Percentiles rank a stretch among this genome's conserved stretches.
Evolutionary conservation across 2,113 vertebrate genomes (phyloP).

Genomic region (Columba livia): DNA sequence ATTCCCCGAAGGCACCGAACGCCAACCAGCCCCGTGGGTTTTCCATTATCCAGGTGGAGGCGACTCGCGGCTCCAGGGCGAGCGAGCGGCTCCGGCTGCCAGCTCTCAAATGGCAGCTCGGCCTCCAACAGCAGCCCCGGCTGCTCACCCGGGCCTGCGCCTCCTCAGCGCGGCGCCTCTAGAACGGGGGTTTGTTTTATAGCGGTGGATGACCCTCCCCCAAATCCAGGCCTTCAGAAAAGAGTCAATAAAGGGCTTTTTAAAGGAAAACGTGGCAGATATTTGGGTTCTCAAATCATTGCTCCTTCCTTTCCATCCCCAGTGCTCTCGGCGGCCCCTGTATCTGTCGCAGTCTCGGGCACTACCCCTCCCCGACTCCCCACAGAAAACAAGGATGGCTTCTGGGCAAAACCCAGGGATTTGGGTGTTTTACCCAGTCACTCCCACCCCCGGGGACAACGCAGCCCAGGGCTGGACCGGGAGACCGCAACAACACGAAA

Average conservation of each 20-base stretch:
- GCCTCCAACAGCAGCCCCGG: not conserved
- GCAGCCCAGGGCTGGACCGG: too few species aligned
- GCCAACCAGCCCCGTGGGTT: not conserved
- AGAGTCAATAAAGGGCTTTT: not conserved
- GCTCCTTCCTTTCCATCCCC: not conserved
- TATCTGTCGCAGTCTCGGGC: not conserved
- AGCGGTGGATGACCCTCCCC: rapidly evolving
- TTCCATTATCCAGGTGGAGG: not conserved
- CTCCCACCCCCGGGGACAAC: not conserved
- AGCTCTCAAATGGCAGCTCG: not conserved
- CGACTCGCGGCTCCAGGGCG: not conserved
- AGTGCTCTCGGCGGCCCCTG: rapidly evolving
- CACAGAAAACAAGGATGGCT: not conserved
- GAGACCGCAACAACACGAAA: rapidly evolving
- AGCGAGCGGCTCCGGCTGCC: not conserved
- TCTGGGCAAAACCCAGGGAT: rapidly evolving
- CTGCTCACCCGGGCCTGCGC: not conserved
- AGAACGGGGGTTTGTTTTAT: rapidly evolving
- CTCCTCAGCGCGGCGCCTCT: not conserved
- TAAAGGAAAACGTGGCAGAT: not conserved
- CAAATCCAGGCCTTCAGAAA: not conserved
- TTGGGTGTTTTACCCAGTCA: not conserved
- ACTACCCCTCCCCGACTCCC: not conserved
- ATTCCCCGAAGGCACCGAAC: not conserved
- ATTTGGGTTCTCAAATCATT: not conserved